Conservation (phyloP, 1,140 invertebrate genomes). For the Aplysia californica region DNA sequence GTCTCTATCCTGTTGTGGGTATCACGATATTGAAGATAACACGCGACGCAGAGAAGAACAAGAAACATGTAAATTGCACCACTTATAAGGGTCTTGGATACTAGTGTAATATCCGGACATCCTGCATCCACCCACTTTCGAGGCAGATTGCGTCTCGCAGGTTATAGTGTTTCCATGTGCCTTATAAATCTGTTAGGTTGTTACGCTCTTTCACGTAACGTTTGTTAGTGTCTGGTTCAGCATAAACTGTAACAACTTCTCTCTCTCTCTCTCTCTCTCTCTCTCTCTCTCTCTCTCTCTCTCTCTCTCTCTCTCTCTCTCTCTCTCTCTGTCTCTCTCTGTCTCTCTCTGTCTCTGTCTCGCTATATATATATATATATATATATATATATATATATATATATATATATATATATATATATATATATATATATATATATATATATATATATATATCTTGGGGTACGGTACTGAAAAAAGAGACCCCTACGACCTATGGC, state of each 20-base stretch:
- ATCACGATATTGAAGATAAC: not conserved
- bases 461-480: not conserved
- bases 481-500: not conserved
- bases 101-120: not conserved
- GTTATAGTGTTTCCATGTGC: too few species aligned
- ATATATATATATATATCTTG: constrained; percentile 12
- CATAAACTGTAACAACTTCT: not conserved
- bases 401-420: not conserved
- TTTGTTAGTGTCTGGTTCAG: not conserved
- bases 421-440: constrained; percentile 2
- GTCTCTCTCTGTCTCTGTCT: too few species aligned
- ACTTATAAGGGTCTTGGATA: not conserved
- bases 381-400: not conserved
- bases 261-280: constrained; percentile 12
- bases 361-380: not conserved
- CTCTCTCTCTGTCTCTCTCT: too few species aligned
- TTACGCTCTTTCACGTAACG: not conserved
- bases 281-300: constrained; percentile 1
- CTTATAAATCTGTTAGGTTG: not conserved
- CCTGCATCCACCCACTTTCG: too few species aligned
- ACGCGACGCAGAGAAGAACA: not conserved
- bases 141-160: too few species aligned
- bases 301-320: not conserved
- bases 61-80: not conserved
- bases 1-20: not conserved